Evolutionary conservation across 2,113 vertebrate species (phyloP), one percentile per base, ranked within the genome.

Genomic region (Capricornis sumatraensis): DNA sequence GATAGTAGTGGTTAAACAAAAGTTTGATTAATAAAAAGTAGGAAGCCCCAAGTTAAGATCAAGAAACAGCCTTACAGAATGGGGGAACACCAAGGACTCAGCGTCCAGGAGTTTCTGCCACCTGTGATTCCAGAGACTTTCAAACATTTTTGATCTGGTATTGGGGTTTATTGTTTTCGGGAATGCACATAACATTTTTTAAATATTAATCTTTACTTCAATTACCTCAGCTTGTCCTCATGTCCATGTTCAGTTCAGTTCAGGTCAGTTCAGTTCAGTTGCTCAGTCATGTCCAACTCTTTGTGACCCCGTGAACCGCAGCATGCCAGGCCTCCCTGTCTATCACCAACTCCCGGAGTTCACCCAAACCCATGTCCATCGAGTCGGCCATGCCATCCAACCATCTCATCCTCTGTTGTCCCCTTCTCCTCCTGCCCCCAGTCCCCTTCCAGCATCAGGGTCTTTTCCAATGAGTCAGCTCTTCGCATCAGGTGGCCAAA

Each of bases 231-330:
- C 15, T 94, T 43, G 45, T n/a, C 28, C 15, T 86, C 23, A 15
- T n/a, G 40, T 81, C 52, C 52, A 14, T 62, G 27, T 30, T 62
- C 28, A 62, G 60, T 30, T 30, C 11, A 27, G 43, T 40, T 40
- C 40, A 40, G 23, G 27, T 53, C 17, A 55, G 53, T 55, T 60
- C 25, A 7, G 28, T 62, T 60, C 58, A 60, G 58, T 60, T 1
- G 0, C 28, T 30, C 28, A 62, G 13, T 62, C 6, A 0, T 30
- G 28, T 30, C 58, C 6, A 0, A 30, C 58, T 62, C 28, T 60
- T 25, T 25, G 60, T 6, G 2, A 62, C 28, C 28, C 28, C 28
- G 0, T 30, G 28, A 62, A 15, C 6, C 1, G 6, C 28, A 62
- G 60, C 13, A 62, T 1, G 2, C 28, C 13, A 62, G 28, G 60